phyloP scores from a whole-genome alignment of 2,888 invertebrate species.

The Dendrolimus houi region DNA sequence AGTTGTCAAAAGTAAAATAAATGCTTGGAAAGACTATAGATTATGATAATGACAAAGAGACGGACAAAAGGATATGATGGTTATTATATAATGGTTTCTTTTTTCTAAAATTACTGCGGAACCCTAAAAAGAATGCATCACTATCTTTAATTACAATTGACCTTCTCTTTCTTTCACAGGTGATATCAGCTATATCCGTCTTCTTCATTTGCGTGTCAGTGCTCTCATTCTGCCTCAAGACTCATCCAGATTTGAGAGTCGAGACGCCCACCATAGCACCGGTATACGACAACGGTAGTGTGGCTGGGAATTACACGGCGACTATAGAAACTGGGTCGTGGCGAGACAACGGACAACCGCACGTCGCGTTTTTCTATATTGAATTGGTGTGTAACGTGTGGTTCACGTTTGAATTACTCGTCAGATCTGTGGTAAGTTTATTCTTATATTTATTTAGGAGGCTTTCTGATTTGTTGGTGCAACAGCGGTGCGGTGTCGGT shows the following conservation, averaged over 20 bases:
- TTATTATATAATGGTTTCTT: no score
- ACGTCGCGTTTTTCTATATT: conserved; percentile 91
- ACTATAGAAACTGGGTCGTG: conserved; percentile 38
- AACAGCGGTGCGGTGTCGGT: no score
- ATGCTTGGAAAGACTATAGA: no score
- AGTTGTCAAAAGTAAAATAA: no score
- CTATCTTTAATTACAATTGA: no score
- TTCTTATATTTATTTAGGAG: not conserved
- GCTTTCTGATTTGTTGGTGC: no score
- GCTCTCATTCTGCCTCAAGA: conserved; percentile 96
- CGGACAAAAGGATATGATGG: no score
- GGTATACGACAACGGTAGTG: conserved; percentile 21
- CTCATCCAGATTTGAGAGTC: conserved; percentile 91
- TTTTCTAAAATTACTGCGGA: no score
- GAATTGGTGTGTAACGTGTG: conserved; percentile 96
- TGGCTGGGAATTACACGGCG: conserved; percentile 16
- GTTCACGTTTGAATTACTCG: conserved; percentile 95
- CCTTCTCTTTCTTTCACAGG: conserved; percentile 65
- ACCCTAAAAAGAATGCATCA: no score
- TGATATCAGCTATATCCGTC: conserved; percentile 93
- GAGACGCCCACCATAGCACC: conserved; percentile 37
- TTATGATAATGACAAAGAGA: no score
- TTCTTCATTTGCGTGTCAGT: conserved; percentile 98
- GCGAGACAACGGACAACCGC: conserved; percentile 77
- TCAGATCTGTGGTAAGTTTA: conserved; percentile 88